Percentiles rank a stretch among this genome's conserved stretches.
These are phyloP conservation scores for Pachypanchax playfairii DNA, from an alignment of 2,113 vertebrate genomes.

Conservation along the genomic window DNA sequence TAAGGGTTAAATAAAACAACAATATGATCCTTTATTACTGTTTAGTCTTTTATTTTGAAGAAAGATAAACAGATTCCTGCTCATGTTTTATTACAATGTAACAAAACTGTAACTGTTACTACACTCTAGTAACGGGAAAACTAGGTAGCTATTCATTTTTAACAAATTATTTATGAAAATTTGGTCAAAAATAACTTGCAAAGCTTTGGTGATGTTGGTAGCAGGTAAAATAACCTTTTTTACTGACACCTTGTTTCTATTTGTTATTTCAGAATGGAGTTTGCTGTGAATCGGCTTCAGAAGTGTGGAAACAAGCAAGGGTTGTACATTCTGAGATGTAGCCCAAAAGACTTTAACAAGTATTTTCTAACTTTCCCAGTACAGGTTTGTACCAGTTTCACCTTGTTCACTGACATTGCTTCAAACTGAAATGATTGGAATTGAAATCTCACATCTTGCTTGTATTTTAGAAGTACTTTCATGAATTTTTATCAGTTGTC, in stretches of 20 bases:
- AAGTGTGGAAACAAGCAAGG: slow-evolving; percentile 88
- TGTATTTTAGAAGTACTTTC: not conserved
- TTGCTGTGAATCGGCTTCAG: slow-evolving; percentile 88
- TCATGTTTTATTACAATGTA: no score
- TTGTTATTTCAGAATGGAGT: slow-evolving; percentile 86
- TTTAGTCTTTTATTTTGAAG: no score
- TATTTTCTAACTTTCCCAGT: slow-evolving; percentile 95
- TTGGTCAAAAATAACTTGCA: no score
- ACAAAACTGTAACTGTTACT: no score
- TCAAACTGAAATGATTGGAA: not conserved
- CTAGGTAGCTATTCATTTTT: no score
- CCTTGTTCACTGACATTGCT: not conserved
- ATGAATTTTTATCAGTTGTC: not conserved
- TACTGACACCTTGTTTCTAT: not conserved
- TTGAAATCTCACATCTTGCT: not conserved
- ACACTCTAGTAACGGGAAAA: no score
- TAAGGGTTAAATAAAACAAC: no score
- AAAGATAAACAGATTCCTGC: no score
- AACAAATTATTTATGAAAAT: no score
- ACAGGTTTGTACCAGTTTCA: slow-evolving; percentile 86
- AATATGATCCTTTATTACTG: no score
- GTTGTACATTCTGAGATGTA: slow-evolving; percentile 91
- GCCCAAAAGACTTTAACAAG: slow-evolving; percentile 94
- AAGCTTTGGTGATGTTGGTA: no score
- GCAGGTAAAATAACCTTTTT: not conserved